These are phyloP conservation scores for Brenthis daphne DNA, from an alignment of 2,888 invertebrate species.

Conservation along the genomic window DNA sequence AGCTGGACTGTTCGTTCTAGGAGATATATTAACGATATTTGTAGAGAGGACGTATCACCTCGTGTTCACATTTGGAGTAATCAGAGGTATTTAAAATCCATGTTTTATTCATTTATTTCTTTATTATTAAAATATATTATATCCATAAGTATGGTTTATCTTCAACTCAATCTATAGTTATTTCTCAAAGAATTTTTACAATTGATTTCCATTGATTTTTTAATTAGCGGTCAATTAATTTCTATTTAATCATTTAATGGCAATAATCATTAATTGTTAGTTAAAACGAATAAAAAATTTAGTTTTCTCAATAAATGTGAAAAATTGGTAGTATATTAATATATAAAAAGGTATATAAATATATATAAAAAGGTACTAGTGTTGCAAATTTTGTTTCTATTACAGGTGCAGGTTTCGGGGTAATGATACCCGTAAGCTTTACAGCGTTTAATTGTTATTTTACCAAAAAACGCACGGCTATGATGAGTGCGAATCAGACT, in stretches of 20 bases:
- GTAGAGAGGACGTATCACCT: constrained; percentile 84
- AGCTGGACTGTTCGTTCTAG: constrained; percentile 83
- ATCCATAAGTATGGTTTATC: too few species aligned
- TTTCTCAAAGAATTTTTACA: too few species aligned
- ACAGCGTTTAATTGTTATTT: constrained; percentile 90
- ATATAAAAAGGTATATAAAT: too few species aligned
- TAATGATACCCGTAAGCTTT: constrained; percentile 87
- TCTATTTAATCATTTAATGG: neutral
- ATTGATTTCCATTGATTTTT: neutral
- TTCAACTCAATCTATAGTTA: too few species aligned
- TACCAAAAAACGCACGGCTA: constrained; percentile 84
- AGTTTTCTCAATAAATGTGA: neutral
- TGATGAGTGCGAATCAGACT: constrained; percentile 89
- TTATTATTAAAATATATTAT: too few species aligned
- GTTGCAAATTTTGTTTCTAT: constrained; percentile 21
- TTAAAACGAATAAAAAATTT: neutral
- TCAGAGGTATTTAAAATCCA: constrained; percentile 76
- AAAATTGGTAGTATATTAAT: neutral
- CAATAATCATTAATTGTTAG: neutral
- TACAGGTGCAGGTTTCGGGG: constrained; percentile 86
- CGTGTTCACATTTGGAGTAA: constrained; percentile 84
- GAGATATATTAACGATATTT: constrained; percentile 84
- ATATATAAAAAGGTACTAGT: too few species aligned
- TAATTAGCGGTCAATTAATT: neutral
- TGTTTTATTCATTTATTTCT: too few species aligned